A percentile compares a stretch with the other conserved stretches of the same genome.
phyloP scores from a whole-genome alignment of 2,113 vertebrate genomes.

The Platanista minor region DNA sequence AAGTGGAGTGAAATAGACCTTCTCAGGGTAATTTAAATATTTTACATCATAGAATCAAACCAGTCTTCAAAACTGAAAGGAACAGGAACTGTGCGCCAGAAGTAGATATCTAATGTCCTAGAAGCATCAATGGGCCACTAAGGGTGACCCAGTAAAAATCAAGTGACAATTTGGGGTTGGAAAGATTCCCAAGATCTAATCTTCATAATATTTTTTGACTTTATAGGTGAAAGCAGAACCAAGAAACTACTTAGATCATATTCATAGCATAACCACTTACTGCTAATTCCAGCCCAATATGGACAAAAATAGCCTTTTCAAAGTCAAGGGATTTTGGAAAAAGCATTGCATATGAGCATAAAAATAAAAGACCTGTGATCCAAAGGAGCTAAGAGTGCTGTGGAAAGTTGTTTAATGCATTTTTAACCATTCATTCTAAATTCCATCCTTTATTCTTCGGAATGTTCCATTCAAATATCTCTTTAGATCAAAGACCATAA shows the following conservation, averaged over 20 bases:
- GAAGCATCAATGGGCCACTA: not conserved
- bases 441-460: not conserved
- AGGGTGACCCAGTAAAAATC: not conserved
- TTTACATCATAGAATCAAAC: not conserved
- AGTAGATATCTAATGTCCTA: not conserved
- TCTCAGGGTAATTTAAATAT: not conserved
- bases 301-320: constrained; percentile 2
- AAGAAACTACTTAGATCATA: not conserved
- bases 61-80: not conserved
- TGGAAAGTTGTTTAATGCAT: not conserved
- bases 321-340: constrained; percentile 7
- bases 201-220: not conserved
- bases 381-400: not conserved
- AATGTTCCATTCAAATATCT: constrained; percentile 6
- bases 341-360: not conserved
- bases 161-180: not conserved
- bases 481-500: not conserved
- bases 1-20: not conserved
- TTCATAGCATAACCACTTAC: not conserved
- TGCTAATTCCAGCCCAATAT: not conserved
- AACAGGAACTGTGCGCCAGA: not conserved
- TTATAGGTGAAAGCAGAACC: not conserved
- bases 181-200: not conserved
- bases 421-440: constrained; percentile 38
- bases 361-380: constrained; percentile 30